Percentiles rank a stretch among this genome's conserved stretches.
phyloP scores from a whole-genome alignment of 2,113 vertebrate genomes.

The Eudyptes chrysolophus region DNA sequence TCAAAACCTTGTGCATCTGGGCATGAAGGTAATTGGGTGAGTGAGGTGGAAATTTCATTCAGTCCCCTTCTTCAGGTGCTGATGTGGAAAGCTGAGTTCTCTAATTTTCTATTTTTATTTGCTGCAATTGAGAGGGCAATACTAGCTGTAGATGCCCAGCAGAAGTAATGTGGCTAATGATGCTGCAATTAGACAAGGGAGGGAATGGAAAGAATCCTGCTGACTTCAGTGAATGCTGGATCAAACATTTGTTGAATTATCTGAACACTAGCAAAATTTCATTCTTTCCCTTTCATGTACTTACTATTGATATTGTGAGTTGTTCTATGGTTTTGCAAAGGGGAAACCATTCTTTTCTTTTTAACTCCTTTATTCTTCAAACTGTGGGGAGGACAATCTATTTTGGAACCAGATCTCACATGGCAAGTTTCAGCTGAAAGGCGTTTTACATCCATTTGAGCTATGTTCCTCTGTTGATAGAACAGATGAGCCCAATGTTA shows the following conservation, averaged over 20 bases:
- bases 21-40: background rate
- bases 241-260: background rate
- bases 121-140: slow-evolving; percentile 24
- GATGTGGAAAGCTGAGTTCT: slow-evolving; percentile 12
- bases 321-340: background rate
- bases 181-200: slow-evolving; percentile 17
- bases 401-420: slow-evolving; percentile 2
- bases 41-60: background rate
- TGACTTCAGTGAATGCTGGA: slow-evolving; percentile 21
- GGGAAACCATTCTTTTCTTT: background rate
- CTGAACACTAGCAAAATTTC: background rate
- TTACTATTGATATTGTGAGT: background rate
- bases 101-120: slow-evolving; percentile 54
- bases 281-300: background rate
- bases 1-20: background rate
- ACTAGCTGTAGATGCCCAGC: slow-evolving; percentile 6
- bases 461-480: background rate
- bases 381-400: background rate
- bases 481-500: slow-evolving; percentile 44
- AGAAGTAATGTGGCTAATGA: slow-evolving; percentile 39
- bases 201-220: slow-evolving; percentile 24
- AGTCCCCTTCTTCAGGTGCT: background rate
- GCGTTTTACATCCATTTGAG: background rate
- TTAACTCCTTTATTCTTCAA: background rate
- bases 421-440: background rate